Evolutionary conservation across 1,140 invertebrate species (phyloP).

Genomic region (Zaprionus inermis): DNA sequence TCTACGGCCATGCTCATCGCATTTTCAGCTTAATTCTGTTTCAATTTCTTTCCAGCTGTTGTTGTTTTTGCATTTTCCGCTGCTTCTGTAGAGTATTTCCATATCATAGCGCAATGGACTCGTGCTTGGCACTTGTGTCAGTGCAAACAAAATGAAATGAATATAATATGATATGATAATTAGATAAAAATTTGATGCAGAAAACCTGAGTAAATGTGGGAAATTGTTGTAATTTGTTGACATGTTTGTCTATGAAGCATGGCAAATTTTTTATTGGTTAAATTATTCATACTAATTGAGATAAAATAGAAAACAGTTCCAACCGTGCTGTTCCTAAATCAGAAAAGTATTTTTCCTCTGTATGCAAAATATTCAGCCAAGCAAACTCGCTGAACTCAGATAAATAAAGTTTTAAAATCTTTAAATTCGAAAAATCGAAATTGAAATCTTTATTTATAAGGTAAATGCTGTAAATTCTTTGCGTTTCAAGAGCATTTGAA

Average conservation of each 20-base stretch:
- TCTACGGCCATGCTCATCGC: slow-evolving; percentile 30
- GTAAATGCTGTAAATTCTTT: too few species aligned
- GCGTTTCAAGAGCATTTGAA: background rate
- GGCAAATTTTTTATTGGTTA: too few species aligned
- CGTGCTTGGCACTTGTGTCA: slow-evolving; percentile 1
- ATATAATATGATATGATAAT: background rate
- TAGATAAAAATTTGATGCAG: background rate
- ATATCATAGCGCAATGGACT: slow-evolving; percentile 14
- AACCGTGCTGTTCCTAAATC: too few species aligned
- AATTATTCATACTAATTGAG: too few species aligned
- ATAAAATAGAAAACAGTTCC: too few species aligned
- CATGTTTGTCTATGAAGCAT: too few species aligned
- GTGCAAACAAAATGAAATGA: background rate
- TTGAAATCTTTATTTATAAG: too few species aligned
- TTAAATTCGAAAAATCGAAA: too few species aligned
- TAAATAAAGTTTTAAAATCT: background rate
- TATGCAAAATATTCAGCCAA: too few species aligned
- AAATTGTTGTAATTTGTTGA: too few species aligned
- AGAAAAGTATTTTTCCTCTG: too few species aligned
- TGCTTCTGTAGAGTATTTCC: slow-evolving; percentile 30
- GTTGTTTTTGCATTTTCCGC: background rate
- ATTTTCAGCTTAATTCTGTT: slow-evolving; percentile 54
- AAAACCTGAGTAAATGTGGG: background rate
- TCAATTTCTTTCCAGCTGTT: slow-evolving; percentile 47
- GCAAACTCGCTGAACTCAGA: background rate